Evolutionary conservation across 2,113 vertebrate species (phyloP), one percentile per base, ranked within the genome.

Genomic region (Piaya cayana): DNA sequence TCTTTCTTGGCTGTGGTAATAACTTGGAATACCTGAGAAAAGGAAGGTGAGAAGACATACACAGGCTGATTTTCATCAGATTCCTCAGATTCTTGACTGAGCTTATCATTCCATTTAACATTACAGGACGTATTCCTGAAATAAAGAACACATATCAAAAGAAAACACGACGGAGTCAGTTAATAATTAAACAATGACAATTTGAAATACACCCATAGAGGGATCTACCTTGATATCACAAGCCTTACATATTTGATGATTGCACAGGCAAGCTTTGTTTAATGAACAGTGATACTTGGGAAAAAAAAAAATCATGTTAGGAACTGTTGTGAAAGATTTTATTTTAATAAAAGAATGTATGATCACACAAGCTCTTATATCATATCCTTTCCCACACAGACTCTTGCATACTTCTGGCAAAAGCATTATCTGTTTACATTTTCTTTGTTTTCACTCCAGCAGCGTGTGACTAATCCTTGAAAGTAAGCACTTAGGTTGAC

Each of bases 121-220:
- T 36, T 92, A 39, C 47, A 93, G 86, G 80, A 90, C 78, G 26
- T 92, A 42, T 82, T 95, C 79, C 60, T 92, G 65, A 90, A 92
- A 87, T 76, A 88, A 94, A 92, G 82, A 93, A 68, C 43, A 37
- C 14, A 9, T 70, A 90, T 69, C 0, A 13, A 89, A 95, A 88
- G 59, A 92, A 87, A 92, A 62, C 67, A 53, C 0, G 32, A 75
- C 69, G 86, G 70, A 90, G 92, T 71, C 84, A 74, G 92, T 97
- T 97, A 97, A 97, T 97, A 90, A 97, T 97, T 97, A 94, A 96
- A 85, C 77, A 86, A 34, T 18, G 27, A 68, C 85, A 84, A 94
- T 89, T 90, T 92, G 58, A 89, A 92, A 82, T 91, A 93, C 86
- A 83, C 67, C 78, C 90, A 74, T 91, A 45, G 19, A 87, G 67